Evolutionary conservation across 2,113 vertebrate species (phyloP).

Genomic region (Thalassoma bifasciatum): DNA sequence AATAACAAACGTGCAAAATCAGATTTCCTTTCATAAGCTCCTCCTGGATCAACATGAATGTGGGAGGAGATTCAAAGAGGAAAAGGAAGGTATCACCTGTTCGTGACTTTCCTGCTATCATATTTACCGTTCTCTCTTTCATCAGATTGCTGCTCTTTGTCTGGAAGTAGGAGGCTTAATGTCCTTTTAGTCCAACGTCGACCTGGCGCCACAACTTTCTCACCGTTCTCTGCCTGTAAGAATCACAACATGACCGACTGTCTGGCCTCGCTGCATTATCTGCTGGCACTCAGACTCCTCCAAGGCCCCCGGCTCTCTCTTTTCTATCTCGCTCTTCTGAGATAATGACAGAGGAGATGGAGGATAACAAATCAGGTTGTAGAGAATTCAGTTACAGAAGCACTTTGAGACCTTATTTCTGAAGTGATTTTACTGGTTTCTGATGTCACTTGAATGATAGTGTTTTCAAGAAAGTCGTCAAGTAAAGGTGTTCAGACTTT

Average conservation of each 20-base stretch:
- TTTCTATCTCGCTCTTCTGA: neutral
- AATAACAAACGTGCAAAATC: too few relatives aligned
- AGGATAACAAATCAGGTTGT: slow-evolving; percentile 35
- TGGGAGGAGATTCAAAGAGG: neutral
- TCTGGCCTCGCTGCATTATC: slow-evolving; percentile 62
- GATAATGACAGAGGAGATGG: slow-evolving; percentile 13
- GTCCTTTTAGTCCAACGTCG: slow-evolving; percentile 52
- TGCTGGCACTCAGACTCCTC: slow-evolving; percentile 48
- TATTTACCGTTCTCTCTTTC: slow-evolving; percentile 55
- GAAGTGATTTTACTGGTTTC: neutral
- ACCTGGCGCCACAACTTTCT: slow-evolving; percentile 64
- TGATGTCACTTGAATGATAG: neutral
- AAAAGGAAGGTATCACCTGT: slow-evolving; percentile 17
- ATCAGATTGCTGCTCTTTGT: slow-evolving; percentile 32
- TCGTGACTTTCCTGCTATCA: slow-evolving; percentile 40
- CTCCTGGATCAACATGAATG: neutral
- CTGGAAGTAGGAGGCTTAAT: slow-evolving; percentile 50
- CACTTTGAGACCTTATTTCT: slow-evolving; percentile 11
- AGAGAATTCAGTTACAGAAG: slow-evolving; percentile 23
- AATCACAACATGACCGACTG: slow-evolving; percentile 49
- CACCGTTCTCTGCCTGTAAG: slow-evolving; percentile 49
- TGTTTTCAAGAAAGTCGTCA: neutral
- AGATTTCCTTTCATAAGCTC: neutral
- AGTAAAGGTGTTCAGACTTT: neutral
- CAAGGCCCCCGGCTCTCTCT: slow-evolving; percentile 16